These are phyloP conservation scores for Struthio camelus DNA, from an alignment of 2,113 vertebrate species.

Conservation along the genomic window DNA sequence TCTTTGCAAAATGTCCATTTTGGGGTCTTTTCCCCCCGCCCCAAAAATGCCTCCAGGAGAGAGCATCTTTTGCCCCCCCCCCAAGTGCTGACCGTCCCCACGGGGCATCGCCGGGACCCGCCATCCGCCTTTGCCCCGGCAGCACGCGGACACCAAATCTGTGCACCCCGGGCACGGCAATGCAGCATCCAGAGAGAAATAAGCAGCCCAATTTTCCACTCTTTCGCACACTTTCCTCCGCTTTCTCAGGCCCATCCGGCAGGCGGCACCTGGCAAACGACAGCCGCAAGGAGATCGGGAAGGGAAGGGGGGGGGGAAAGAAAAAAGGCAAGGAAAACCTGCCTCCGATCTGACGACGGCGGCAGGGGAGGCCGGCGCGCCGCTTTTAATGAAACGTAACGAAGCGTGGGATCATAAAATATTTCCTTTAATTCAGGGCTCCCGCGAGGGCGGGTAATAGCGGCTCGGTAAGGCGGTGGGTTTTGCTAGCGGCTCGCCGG, in stretches of 20 bases:
- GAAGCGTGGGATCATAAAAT: slow-evolving; percentile 75
- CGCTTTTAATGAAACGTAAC: slow-evolving; percentile 76
- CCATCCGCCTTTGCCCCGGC: too few relatives aligned
- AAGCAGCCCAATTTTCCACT: too few relatives aligned
- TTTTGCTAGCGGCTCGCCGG: not conserved
- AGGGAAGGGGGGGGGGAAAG: not conserved
- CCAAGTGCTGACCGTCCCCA: too few relatives aligned
- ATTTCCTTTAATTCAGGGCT: slow-evolving; percentile 76
- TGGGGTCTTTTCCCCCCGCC: too few relatives aligned
- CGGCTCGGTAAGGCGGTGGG: not conserved
- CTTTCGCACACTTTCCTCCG: not conserved
- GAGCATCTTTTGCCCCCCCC: not conserved
- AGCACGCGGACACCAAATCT: too few relatives aligned
- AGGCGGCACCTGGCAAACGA: too few relatives aligned
- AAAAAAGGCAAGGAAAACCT: fast-evolving
- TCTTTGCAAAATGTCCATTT: not conserved
- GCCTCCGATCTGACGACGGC: not conserved
- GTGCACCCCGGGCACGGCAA: too few relatives aligned
- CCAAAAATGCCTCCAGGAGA: too few relatives aligned
- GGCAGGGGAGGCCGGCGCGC: slow-evolving; percentile 12
- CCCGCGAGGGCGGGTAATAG: slow-evolving; percentile 31
- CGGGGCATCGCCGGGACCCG: too few relatives aligned
- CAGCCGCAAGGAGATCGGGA: not conserved
- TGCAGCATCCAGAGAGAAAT: too few relatives aligned
- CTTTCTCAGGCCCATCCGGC: too few relatives aligned